Percentiles rank a stretch among this genome's conserved stretches.
Evolutionary conservation across 2,888 invertebrate genomes (phyloP).

Genomic region (Cyaniris semiargus): DNA sequence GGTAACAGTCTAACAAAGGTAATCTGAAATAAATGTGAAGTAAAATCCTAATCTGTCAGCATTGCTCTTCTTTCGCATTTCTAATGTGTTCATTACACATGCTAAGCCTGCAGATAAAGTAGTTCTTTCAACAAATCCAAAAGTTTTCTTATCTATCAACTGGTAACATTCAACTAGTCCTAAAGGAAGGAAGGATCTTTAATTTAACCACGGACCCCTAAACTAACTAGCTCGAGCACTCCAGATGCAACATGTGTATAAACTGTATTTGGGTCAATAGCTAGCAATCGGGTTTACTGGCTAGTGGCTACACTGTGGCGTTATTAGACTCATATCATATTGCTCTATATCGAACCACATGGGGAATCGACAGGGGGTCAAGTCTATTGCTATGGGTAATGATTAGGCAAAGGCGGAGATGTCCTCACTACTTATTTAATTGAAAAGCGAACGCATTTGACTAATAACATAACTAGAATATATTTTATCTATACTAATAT

Average conservation of each 20-base stretch:
- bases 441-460: too few species aligned
- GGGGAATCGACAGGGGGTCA: background rate
- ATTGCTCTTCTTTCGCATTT: background rate
- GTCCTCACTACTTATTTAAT: too few species aligned
- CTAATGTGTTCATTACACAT: too few species aligned
- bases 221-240: background rate
- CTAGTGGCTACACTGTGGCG: background rate
- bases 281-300: constrained; percentile 7
- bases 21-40: too few species aligned
- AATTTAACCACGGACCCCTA: background rate
- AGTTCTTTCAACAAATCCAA: background rate
- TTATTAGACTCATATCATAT: background rate
- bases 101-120: too few species aligned
- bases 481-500: too few species aligned
- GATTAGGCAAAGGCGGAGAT: background rate
- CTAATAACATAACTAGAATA: too few species aligned
- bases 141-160: too few species aligned
- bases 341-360: background rate
- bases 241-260: constrained; percentile 5
- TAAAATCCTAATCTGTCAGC: too few species aligned
- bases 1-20: too few species aligned
- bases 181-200: background rate
- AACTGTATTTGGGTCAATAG: constrained; percentile 16
- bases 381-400: background rate
- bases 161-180: too few species aligned